Evolutionary conservation across 2,888 invertebrate species (phyloP), one percentile per base, ranked within the genome.

Genomic region (Amblyjoppa proteus): DNA sequence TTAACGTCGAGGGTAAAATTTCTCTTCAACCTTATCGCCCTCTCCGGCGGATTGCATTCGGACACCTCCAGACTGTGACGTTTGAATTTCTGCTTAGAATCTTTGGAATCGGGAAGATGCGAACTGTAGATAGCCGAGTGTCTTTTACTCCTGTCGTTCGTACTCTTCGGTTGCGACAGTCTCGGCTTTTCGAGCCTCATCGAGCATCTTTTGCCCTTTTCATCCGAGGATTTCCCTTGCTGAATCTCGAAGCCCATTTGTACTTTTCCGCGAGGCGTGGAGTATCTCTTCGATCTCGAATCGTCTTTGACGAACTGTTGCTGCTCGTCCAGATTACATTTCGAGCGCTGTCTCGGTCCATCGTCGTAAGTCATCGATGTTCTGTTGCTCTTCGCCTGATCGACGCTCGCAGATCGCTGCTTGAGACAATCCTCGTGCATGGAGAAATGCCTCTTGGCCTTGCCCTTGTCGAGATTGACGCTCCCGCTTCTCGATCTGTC

Each of bases 51-150:
- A 71, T 86, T 84, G 45, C 91, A 91, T 56, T 92, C 91, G 3
- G 90, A 86, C 6, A 92, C 90, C 56, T 94, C 93, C 66, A 93
- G 83, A 73, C 93, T 94, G 79, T 93, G 92, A 3, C 93, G 90
- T 73, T 93, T 93, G 56, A 92, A 90, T 45, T 88, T 91, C 34
- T 87, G 89, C 79, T 91, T 92, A 5, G 83, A 70, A 20, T 93
- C 93, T 53, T 93, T 93, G 31, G 89, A 66, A 3, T 93, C 92
- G 0, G 90, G 85, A 25, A 89, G 84, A 61, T 90, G 87, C 5
- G 89, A 89, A 58, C 88, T 89, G 69, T 91, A 92, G 81, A 87
- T 92, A 38, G 89, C 90, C n/a, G 93, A 92, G 81, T 93, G 91
- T 9, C 93, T 91, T 81, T 93, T 93, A 45, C 87, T 90, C 49